Percentiles rank a stretch among this genome's conserved stretches.
phyloP scores from a whole-genome alignment of 2,797 vertebrate species.

The Onychomys torridus region DNA sequence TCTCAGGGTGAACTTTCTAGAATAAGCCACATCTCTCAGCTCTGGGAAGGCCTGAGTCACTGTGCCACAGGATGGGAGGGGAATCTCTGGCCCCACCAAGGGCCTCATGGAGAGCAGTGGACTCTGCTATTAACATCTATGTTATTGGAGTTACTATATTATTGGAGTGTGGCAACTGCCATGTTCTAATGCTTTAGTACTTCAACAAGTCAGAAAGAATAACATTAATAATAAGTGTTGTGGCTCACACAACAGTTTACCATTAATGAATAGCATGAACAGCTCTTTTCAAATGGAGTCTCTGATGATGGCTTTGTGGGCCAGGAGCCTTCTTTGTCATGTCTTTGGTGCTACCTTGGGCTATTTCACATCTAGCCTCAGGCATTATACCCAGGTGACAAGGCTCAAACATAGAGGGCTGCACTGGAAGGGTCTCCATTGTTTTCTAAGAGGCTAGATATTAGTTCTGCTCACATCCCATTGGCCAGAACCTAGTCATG shows the following conservation, averaged over 20 bases:
- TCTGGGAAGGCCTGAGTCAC: neutral
- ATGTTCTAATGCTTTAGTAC: neutral
- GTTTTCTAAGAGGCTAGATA: neutral
- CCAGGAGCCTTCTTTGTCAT: neutral
- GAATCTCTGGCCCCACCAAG: neutral
- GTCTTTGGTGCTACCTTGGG: neutral
- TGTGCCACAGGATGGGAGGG: neutral
- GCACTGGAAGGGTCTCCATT: too few species aligned
- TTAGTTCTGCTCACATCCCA: neutral
- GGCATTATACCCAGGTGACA: too few species aligned
- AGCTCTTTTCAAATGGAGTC: neutral
- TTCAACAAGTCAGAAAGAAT: neutral
- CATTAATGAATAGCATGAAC: neutral
- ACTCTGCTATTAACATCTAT: neutral
- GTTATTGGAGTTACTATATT: neutral
- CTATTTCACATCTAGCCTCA: neutral
- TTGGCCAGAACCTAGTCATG: neutral
- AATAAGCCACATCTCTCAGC: neutral
- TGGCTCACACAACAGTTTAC: neutral
- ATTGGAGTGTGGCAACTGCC: neutral
- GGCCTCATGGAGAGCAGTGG: neutral
- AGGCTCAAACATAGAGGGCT: neutral
- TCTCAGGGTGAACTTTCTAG: neutral
- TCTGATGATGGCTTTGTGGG: neutral
- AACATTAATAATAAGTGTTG: neutral